Evolutionary conservation across 2,797 vertebrate genomes (phyloP), one percentile per base, ranked within the genome.

Genomic region (Poliocrania exsul): DNA sequence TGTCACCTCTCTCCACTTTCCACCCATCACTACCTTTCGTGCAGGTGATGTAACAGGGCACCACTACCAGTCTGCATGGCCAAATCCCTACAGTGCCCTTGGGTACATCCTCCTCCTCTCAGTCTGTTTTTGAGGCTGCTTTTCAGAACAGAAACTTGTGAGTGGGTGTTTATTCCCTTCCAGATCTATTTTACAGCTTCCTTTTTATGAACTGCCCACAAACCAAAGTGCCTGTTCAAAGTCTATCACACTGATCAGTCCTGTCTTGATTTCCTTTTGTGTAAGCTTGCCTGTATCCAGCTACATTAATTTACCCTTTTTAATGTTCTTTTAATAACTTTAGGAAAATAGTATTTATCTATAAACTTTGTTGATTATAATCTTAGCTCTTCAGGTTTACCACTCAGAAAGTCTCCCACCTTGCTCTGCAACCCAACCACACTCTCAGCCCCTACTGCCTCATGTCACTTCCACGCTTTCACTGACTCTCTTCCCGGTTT

Each of bases 1-100:
- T 81, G 25, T 25, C 6, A 1, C 9, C 3, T 74, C 18, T 51
- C 38, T 47, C 18, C 10, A 31, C 9, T 4, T 61, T 69, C 13
- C 5, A 42, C 40, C 24, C 24, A 15, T 70, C 1, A 0, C 6
- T 0, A 5, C 28, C 60, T 47, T 47, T 31, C 3, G 0, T 46
- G 42, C 9, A 46, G 33, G 16, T 42, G 9, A 7, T 31, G 4
- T 50, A 50, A 44, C 2, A 2, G 13, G 24, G 38, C 33, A 61
- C 6, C 8, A 1, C 8, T 11, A n/a, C 10, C 21, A n/a, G 29
- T 16, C 51, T 29, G 64, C 11, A 13, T 17, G 28, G 47, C 5
- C 33, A 40, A 15, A 16, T 50, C 15, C 15, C 4, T 1, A 2
- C 0, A 0, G 31, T 49, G 46, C 18, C 28, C 35, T 44, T 10